phyloP scores from a whole-genome alignment of 2,113 vertebrate species.

The Ammospiza caudacuta region DNA sequence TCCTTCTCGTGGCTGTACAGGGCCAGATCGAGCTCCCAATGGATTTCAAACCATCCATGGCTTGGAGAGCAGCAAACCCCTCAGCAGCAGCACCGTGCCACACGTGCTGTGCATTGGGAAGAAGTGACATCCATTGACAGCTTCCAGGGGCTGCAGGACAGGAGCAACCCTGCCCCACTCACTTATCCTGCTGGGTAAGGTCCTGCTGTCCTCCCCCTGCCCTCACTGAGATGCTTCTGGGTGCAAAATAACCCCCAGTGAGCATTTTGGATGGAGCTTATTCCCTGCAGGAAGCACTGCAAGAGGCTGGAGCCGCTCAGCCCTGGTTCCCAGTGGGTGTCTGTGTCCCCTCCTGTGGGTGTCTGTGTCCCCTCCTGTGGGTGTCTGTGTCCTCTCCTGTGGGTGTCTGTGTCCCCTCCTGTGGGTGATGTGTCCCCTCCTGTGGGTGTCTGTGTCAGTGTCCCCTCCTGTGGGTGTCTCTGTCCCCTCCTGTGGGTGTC shows the following conservation, averaged over 20 bases:
- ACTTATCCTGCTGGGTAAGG: neutral
- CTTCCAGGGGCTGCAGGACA: neutral
- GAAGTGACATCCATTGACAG: rapidly evolving
- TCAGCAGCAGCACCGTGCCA: rapidly evolving
- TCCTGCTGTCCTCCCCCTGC: neutral
- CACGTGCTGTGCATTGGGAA: rapidly evolving
- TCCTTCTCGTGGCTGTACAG: neutral
- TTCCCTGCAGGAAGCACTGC: neutral
- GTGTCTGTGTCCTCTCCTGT: too few relatives aligned
- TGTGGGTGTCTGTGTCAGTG: neutral
- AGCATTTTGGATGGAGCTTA: rapidly evolving
- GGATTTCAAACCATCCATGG: neutral
- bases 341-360: neutral
- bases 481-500: too few relatives aligned
- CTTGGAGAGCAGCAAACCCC: neutral
- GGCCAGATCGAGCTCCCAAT: rapidly evolving
- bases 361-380: neutral
- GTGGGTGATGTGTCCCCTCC: too few relatives aligned
- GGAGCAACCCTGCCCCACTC: neutral
- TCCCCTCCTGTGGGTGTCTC: too few relatives aligned
- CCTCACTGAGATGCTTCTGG: rapidly evolving
- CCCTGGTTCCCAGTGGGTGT: neutral
- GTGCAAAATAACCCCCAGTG: neutral
- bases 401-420: too few relatives aligned
- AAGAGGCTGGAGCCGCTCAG: neutral